These are phyloP conservation scores for Accipiter virgatus DNA, from an alignment of 2,113 vertebrate species.

Conservation along the genomic window DNA sequence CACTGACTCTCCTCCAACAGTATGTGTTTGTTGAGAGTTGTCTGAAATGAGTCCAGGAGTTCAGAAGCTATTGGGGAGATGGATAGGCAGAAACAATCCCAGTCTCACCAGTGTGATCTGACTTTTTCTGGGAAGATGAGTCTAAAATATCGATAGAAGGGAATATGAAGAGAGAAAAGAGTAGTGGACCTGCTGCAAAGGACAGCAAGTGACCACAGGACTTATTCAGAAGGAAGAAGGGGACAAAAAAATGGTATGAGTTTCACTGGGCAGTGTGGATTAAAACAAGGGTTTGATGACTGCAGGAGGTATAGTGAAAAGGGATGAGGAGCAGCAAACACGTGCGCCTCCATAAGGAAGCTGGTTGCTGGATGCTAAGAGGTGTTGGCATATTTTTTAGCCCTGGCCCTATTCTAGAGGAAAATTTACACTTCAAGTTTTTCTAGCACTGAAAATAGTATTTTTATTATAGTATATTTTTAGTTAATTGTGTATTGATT, in stretches of 20 bases:
- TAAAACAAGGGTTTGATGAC: not conserved
- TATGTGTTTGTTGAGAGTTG: not conserved
- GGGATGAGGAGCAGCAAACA: not conserved
- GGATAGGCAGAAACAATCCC: not conserved
- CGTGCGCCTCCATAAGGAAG: not conserved
- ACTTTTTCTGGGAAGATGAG: not conserved
- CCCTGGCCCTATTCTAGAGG: not conserved
- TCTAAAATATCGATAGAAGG: not conserved
- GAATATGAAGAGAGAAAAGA: not conserved
- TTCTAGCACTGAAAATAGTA: not conserved
- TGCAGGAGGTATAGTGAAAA: not conserved
- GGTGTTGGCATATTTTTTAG: not conserved
- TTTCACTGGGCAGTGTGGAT: not conserved
- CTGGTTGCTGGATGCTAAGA: not conserved
- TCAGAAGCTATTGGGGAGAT: not conserved
- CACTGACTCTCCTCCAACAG: not conserved
- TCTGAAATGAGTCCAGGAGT: not conserved
- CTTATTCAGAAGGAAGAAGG: not conserved
- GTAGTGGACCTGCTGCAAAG: not conserved
- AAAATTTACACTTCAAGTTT: not conserved
- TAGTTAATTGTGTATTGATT: conserved; percentile 26
- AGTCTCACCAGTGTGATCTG: not conserved
- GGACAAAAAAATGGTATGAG: not conserved
- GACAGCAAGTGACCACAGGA: not conserved
- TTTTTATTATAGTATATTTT: conserved; percentile 7